Evolutionary conservation across 2,888 invertebrate species (phyloP).

Genomic region (Oscheius sp.): DNA sequence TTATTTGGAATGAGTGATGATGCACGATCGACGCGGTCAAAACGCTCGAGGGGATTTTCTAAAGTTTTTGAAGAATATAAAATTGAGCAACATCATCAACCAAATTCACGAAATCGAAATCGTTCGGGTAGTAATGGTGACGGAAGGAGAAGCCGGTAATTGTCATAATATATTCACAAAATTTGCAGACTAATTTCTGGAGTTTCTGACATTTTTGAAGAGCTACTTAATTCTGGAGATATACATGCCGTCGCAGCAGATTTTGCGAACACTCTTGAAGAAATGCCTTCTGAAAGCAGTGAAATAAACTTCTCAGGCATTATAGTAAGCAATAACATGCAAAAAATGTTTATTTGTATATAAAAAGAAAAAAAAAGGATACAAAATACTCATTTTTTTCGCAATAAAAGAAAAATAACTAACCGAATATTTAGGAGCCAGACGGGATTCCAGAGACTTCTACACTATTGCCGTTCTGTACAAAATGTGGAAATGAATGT

Average conservation of each 20-base stretch:
- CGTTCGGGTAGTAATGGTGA: constrained; percentile 40
- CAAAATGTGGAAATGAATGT: constrained; percentile 58
- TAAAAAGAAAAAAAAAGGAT: no score
- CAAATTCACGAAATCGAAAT: no score
- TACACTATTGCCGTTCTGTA: constrained; percentile 50
- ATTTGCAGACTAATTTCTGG: constrained; percentile 39
- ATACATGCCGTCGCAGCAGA: constrained; percentile 39
- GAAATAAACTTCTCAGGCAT: constrained; percentile 32
- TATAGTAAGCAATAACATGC: not conserved
- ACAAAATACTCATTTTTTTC: no score
- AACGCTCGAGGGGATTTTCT: constrained; percentile 43
- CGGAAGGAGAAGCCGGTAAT: constrained; percentile 33
- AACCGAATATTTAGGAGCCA: constrained; percentile 14
- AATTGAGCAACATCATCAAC: no score
- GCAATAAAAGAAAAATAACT: no score
- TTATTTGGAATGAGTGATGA: constrained; percentile 30
- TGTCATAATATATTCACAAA: not conserved
- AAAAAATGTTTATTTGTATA: no score
- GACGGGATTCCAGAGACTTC: constrained; percentile 27
- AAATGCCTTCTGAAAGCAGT: constrained; percentile 54
- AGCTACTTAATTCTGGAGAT: constrained; percentile 35
- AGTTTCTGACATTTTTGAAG: constrained; percentile 57
- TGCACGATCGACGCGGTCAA: constrained; percentile 46
- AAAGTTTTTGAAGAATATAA: constrained; percentile 48
- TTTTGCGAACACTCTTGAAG: constrained; percentile 47